Base-by-base conservation (phyloP, 2,888 invertebrate species). In the Drosophila falleni region DNA sequence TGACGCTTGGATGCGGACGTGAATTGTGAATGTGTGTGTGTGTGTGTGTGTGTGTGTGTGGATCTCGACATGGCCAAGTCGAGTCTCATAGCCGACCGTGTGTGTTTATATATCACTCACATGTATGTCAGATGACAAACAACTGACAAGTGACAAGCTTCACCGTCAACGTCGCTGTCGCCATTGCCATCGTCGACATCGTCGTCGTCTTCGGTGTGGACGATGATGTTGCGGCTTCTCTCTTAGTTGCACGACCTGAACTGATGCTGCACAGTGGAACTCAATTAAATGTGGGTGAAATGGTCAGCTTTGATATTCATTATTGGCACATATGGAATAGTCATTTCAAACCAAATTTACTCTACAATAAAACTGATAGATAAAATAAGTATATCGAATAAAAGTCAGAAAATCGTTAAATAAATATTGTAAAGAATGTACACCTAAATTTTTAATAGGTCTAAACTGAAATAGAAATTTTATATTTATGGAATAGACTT, bases 81-180 rank as follows among this genome's bases (percentile, higher is more conserved):
- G 63, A 75, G 68, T 71, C 78, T 70, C 71, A 69, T 69, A 54
- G 79, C 67, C 70, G 72, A 77, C 88, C 82, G 86, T 73, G 88
- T 85, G 81, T 87, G 84, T 80, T 84, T 89, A 90, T 90, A 90
- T 90, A 90, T 90, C 91, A 90, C 90, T 90, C 90, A 87, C 90
- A 89, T 90, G 78, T 85, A 89, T 89, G 90, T 89, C 90, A 89
- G 81, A 89, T 90, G 90, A 91, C 91, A 90, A 91, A 90, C 90
- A 90, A 89, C 91, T 90, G 91, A 91, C 90, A 90, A 90, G 89
- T 90, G 90, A 90, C 90, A 90, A 85, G 90, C 89, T 82, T 90
- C 89, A 89, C 79, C 89, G 76, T 77, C 77, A 72, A 68, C 82
- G 71, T 81, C 81, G 58, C 29, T 80, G 60, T 61, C 80, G 50